Evolutionary conservation across 2,888 invertebrate species (phyloP).

Genomic region (Tubulanus polymorphus): DNA sequence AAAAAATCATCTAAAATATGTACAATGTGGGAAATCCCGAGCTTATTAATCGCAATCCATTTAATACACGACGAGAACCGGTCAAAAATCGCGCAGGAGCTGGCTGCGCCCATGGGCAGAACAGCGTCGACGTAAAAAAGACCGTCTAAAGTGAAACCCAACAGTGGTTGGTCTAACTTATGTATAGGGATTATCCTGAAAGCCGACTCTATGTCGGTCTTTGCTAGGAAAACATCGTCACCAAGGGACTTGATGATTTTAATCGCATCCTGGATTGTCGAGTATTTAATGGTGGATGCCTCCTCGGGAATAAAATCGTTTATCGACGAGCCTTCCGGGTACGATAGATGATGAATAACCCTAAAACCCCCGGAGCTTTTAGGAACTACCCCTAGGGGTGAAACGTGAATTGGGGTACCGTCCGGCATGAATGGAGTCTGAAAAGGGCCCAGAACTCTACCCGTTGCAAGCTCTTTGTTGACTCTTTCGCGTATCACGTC

Average conservation of each 20-base stretch:
- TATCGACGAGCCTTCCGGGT: constrained; percentile 8
- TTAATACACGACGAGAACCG: constrained; percentile 11
- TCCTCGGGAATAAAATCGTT: constrained; percentile 12
- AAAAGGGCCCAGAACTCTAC: background rate
- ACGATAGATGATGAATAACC: constrained; percentile 15
- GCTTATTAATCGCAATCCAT: constrained; percentile 11
- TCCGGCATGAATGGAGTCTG: no score
- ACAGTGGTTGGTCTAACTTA: constrained; percentile 4
- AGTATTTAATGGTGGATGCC: constrained; percentile 7
- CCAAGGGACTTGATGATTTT: background rate
- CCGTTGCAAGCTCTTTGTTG: background rate
- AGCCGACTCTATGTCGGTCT: constrained; percentile 11
- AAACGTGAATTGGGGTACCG: no score
- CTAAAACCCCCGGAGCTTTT: constrained; percentile 5
- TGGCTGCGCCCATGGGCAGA: constrained; percentile 11
- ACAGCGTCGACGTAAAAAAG: constrained; percentile 10
- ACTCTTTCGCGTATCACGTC: background rate
- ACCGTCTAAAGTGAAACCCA: constrained; percentile 13
- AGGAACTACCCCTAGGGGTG: no score
- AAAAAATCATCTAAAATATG: constrained; percentile 17
- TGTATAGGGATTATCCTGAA: constrained; percentile 13
- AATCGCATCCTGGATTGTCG: constrained; percentile 12
- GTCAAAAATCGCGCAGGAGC: constrained; percentile 12
- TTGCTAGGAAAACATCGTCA: constrained; percentile 2
- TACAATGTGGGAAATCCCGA: constrained; percentile 2